Percentiles rank a stretch among this genome's conserved stretches.
Conservation (phyloP, 2,113 vertebrate genomes). For the Xiphorhynchus elegans region DNA sequence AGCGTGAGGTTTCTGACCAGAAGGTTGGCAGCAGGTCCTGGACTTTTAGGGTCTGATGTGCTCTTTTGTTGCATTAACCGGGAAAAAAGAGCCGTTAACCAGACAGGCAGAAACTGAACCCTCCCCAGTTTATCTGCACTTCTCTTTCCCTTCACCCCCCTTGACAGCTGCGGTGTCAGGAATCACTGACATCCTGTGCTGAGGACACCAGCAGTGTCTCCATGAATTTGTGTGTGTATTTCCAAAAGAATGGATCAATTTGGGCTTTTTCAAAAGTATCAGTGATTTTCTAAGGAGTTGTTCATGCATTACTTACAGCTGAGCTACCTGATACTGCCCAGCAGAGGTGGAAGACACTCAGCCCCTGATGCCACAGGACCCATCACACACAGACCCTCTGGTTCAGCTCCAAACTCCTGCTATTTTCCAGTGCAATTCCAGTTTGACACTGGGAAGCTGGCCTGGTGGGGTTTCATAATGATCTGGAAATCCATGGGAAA, state of each 20-base stretch:
- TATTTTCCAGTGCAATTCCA: neutral
- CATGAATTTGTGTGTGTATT: neutral
- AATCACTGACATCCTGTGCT: neutral
- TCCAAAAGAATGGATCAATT: neutral
- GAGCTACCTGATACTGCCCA: neutral
- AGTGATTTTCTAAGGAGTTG: neutral
- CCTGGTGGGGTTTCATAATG: neutral
- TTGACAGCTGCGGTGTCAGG: neutral
- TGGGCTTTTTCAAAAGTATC: neutral
- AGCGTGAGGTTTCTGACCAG: neutral
- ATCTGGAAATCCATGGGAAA: neutral
- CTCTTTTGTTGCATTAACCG: neutral
- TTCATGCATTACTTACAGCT: neutral
- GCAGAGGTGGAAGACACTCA: neutral
- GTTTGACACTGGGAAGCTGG: neutral
- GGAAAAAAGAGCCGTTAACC: neutral
- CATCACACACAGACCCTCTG: fast-evolving
- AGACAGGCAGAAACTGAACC: neutral
- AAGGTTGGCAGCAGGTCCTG: neutral
- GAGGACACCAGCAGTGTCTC: neutral
- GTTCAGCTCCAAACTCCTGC: neutral
- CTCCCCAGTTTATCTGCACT: neutral
- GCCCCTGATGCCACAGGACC: too few relatives aligned
- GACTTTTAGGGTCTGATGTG: neutral
- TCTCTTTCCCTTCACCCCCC: neutral